Evolutionary conservation across 2,113 vertebrate species (phyloP).

Genomic region (Otolemur garnettii): DNA sequence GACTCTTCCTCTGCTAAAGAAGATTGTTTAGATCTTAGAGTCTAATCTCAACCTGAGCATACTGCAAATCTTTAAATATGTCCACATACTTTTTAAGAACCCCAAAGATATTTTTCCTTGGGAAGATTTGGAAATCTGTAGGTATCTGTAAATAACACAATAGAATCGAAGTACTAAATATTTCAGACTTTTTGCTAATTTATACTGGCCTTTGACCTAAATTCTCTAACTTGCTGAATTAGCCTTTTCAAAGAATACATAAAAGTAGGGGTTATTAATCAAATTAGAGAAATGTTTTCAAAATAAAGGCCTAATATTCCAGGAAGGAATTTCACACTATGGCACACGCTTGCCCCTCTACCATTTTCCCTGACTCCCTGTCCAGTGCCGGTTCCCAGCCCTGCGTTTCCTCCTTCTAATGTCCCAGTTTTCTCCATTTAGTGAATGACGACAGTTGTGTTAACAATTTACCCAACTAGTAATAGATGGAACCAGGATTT

Average conservation of each 20-base stretch:
- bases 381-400: background rate
- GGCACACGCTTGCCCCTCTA: background rate
- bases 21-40: slow-evolving; percentile 4
- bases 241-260: slow-evolving; percentile 2
- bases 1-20: slow-evolving; percentile 14
- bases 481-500: background rate
- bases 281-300: slow-evolving; percentile 44
- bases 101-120: background rate
- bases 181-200: slow-evolving; percentile 53
- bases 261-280: background rate
- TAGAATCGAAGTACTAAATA: background rate
- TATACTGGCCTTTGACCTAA: slow-evolving; percentile 30
- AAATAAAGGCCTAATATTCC: background rate
- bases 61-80: slow-evolving; percentile 26
- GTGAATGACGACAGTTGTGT: background rate
- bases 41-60: background rate
- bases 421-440: background rate
- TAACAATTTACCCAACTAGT: background rate
- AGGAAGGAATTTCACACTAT: slow-evolving; percentile 2
- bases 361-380: background rate
- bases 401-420: background rate
- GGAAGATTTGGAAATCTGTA: background rate
- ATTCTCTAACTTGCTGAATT: background rate
- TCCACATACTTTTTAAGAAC: slow-evolving; percentile 6
- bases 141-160: background rate